These are phyloP conservation scores for Buathra laborator DNA, from an alignment of 2,888 invertebrate genomes.

Conservation along the genomic window DNA sequence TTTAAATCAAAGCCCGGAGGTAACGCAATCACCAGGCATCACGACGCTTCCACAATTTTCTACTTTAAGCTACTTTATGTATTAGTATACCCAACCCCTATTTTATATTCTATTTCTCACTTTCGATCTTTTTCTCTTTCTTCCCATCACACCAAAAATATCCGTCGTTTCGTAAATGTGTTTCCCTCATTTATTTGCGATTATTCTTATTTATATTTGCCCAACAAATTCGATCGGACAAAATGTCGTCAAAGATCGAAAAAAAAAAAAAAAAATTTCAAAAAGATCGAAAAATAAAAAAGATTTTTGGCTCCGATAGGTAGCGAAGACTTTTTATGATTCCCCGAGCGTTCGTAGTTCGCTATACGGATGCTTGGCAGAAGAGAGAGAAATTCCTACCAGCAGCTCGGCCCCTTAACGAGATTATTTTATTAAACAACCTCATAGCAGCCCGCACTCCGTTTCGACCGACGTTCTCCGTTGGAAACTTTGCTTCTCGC, in stretches of 20 bases:
- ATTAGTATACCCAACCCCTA: slow-evolving; percentile 80
- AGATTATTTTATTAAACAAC: slow-evolving; percentile 84
- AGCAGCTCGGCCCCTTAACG: slow-evolving; percentile 76
- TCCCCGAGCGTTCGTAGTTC: not conserved
- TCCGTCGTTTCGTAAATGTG: slow-evolving; percentile 42
- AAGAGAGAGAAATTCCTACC: slow-evolving; percentile 38
- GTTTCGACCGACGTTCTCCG: slow-evolving; percentile 32
- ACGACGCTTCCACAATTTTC: slow-evolving; percentile 86
- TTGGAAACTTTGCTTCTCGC: slow-evolving; percentile 10
- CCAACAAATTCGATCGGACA: not conserved
- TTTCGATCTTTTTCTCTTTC: slow-evolving; percentile 48
- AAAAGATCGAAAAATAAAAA: not conserved
- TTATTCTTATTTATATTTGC: slow-evolving; percentile 9
- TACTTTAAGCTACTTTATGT: slow-evolving; percentile 86
- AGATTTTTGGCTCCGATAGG: not conserved
- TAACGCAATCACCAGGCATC: slow-evolving; percentile 85
- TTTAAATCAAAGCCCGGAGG: slow-evolving; percentile 85
- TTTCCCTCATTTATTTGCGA: slow-evolving; percentile 27
- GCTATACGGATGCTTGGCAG: not conserved
- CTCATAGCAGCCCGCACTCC: slow-evolving; percentile 69
- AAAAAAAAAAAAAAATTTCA: not conserved
- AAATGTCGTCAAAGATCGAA: not conserved
- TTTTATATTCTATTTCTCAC: slow-evolving; percentile 58
- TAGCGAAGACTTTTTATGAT: not conserved
- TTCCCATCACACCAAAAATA: slow-evolving; percentile 42